These are phyloP conservation scores for Alosa alosa DNA, from an alignment of 2,113 vertebrate species.

Conservation along the genomic window DNA sequence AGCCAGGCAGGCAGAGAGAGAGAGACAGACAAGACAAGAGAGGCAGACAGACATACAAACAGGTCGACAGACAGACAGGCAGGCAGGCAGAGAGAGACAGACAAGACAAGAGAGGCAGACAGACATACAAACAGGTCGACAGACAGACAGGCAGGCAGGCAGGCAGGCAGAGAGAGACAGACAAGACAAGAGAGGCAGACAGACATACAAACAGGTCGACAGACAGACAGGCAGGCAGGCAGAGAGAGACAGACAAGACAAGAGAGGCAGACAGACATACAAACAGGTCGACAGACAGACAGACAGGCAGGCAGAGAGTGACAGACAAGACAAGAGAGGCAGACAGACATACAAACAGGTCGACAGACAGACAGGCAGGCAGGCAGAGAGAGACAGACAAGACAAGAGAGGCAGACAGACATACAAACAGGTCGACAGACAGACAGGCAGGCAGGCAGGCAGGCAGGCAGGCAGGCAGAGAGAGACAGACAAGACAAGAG, in stretches of 20 bases:
- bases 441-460: background rate
- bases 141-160: background rate
- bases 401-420: background rate
- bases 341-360: background rate
- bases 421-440: background rate
- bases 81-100: background rate
- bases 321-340: background rate
- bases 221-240: background rate
- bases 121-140: background rate
- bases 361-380: background rate
- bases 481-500: background rate
- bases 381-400: background rate
- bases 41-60: background rate
- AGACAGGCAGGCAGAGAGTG: background rate
- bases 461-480: background rate
- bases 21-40: background rate
- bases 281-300: background rate
- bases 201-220: background rate
- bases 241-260: background rate
- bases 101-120: background rate
- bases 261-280: no score
- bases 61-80: background rate
- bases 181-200: background rate
- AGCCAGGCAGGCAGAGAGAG: background rate
- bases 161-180: background rate